Conservation (phyloP, 2,888 invertebrate genomes). For the Lathronympha strigana region DNA sequence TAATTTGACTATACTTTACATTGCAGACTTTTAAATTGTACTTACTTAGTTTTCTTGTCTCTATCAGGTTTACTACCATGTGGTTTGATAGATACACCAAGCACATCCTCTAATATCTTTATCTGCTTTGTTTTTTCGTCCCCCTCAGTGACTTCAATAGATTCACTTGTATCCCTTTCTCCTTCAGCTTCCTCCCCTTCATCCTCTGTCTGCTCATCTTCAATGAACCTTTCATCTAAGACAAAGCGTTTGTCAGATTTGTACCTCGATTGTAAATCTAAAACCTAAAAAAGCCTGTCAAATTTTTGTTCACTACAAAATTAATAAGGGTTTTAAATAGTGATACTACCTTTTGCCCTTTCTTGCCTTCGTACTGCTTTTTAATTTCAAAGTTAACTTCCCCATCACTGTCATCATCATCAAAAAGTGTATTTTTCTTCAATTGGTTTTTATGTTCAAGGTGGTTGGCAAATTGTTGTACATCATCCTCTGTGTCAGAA, state of each 20-base stretch:
- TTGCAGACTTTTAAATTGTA: constrained; percentile 5
- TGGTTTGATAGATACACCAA: constrained; percentile 75
- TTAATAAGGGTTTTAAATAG: neutral
- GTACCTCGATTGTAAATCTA: constrained; percentile 88
- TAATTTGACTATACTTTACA: too few relatives aligned
- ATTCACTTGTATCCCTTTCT: constrained; percentile 63
- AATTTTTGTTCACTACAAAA: neutral
- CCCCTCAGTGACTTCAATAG: constrained; percentile 64
- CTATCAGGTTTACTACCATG: constrained; percentile 49
- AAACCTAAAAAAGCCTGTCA: constrained; percentile 71
- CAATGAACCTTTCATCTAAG: constrained; percentile 89
- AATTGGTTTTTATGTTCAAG: constrained; percentile 39
- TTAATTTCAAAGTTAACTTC: constrained; percentile 85
- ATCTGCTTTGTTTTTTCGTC: constrained; percentile 83
- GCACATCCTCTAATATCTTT: constrained; percentile 82
- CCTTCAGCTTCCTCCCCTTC: constrained; percentile 57
- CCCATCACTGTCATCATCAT: constrained; percentile 80
- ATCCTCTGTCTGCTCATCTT: constrained; percentile 75
- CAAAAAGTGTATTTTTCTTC: constrained; percentile 69
- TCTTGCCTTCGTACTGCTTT: constrained; percentile 87
- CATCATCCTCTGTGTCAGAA: constrained; percentile 75
- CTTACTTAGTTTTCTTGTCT: constrained; percentile 61
- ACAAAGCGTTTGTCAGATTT: constrained; percentile 91
- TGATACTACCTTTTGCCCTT: constrained; percentile 84
- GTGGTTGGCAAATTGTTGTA: constrained; percentile 39